phyloP scores from a whole-genome alignment of 2,113 vertebrate species.

The Jacana jacana region DNA sequence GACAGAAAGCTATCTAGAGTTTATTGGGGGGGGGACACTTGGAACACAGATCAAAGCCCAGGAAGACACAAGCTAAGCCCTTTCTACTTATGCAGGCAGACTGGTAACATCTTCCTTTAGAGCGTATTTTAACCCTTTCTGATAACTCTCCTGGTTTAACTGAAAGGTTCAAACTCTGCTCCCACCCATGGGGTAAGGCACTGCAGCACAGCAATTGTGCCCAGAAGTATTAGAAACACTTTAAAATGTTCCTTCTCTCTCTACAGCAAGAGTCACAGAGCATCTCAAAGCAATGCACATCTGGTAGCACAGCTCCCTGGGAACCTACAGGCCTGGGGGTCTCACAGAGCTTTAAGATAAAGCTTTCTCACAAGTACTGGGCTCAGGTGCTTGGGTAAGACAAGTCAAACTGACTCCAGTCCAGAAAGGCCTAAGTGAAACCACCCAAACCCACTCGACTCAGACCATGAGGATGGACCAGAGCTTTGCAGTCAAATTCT shows the following conservation, averaged over 20 bases:
- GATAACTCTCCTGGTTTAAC: not conserved
- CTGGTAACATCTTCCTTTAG: not conserved
- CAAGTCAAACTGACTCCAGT: not conserved
- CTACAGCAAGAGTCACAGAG: not conserved
- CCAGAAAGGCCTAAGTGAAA: not conserved
- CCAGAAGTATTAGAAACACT: not conserved
- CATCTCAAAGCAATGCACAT: fast-evolving
- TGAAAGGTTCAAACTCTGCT: not conserved
- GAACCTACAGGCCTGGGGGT: not conserved
- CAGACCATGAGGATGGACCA: not conserved
- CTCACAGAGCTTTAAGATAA: not conserved
- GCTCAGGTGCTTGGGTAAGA: not conserved
- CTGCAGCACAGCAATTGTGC: not conserved
- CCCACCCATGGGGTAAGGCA: not conserved
- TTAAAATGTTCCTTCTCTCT: not conserved
- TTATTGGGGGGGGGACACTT: not conserved
- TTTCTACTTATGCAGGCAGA: not conserved
- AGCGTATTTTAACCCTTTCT: not conserved
- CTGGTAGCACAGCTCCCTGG: not conserved
- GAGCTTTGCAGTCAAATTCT: not conserved
- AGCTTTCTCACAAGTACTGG: not conserved
- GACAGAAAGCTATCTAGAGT: too few relatives aligned
- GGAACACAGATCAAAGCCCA: not conserved
- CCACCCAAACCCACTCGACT: not conserved
- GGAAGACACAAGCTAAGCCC: not conserved